These are phyloP conservation scores for Aphidius colemani DNA, from an alignment of 2,888 invertebrate species.

Conservation along the genomic window DNA sequence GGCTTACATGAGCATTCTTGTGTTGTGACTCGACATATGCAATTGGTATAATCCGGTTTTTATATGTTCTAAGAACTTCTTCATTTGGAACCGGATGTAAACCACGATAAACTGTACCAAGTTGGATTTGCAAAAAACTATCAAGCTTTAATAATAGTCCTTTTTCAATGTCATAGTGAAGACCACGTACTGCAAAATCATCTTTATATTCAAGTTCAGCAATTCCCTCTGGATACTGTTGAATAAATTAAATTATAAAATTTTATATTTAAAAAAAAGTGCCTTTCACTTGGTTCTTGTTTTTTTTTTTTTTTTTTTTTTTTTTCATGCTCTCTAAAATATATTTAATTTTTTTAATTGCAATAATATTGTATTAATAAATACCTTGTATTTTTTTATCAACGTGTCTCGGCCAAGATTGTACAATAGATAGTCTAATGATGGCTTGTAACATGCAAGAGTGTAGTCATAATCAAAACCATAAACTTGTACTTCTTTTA, in stretches of 20 bases:
- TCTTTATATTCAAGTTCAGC: constrained; percentile 82
- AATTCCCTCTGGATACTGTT: constrained; percentile 87
- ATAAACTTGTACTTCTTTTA: constrained; percentile 90
- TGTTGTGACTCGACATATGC: constrained; percentile 84
- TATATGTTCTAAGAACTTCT: constrained; percentile 84
- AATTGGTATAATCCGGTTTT: constrained; percentile 83
- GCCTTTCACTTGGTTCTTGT: too few relatives aligned
- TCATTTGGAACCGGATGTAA: constrained; percentile 79
- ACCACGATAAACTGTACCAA: constrained; percentile 91
- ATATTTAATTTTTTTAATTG: not conserved
- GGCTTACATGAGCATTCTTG: constrained; percentile 71
- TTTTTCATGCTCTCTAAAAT: not conserved
- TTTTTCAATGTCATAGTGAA: constrained; percentile 98
- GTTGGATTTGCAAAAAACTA: constrained; percentile 94
- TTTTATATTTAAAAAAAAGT: not conserved
- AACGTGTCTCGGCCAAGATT: constrained; percentile 86
- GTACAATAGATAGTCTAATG: constrained; percentile 87
- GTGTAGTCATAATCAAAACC: constrained; percentile 99
- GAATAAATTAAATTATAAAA: constrained; percentile 43
- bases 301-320: constrained; percentile 2
- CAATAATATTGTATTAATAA: not conserved
- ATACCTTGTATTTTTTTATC: constrained; percentile 85
- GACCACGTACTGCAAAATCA: constrained; percentile 92
- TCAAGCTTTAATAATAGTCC: constrained; percentile 92
- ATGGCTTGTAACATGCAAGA: constrained; percentile 89